phyloP scores from a whole-genome alignment of 2,888 invertebrate species.

The Temnothorax ravouxi region DNA sequence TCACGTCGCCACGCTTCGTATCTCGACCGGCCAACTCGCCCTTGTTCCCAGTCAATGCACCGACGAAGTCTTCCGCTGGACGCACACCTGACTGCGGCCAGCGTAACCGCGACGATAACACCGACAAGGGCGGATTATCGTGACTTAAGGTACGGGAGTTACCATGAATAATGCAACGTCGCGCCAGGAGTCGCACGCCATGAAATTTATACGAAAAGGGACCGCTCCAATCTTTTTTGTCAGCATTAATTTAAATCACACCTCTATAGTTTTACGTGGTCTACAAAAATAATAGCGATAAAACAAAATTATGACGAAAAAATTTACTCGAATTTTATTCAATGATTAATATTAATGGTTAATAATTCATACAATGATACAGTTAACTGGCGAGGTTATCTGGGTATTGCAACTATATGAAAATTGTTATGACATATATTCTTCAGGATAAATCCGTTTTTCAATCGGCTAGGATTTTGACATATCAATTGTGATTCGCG shows the following conservation, averaged over 20 bases:
- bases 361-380: background rate
- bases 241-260: background rate
- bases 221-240: background rate
- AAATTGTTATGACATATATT: background rate
- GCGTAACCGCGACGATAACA: constrained; percentile 76
- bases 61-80: constrained; percentile 54
- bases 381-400: background rate
- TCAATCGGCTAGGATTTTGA: background rate
- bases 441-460: background rate
- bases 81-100: constrained; percentile 72
- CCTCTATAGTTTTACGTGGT: background rate
- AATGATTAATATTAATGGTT: background rate
- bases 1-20: constrained; percentile 42
- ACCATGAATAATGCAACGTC: constrained; percentile 80
- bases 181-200: constrained; percentile 56
- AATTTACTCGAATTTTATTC: background rate
- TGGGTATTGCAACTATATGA: background rate
- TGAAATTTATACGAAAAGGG: constrained; percentile 58
- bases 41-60: constrained; percentile 61
- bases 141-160: constrained; percentile 69
- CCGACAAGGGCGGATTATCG: constrained; percentile 79
- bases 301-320: background rate
- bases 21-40: constrained; percentile 52
- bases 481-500: background rate
- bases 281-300: background rate